Conservation (phyloP, 2,797 vertebrate genomes). For the Coregonus suidteri region DNA sequence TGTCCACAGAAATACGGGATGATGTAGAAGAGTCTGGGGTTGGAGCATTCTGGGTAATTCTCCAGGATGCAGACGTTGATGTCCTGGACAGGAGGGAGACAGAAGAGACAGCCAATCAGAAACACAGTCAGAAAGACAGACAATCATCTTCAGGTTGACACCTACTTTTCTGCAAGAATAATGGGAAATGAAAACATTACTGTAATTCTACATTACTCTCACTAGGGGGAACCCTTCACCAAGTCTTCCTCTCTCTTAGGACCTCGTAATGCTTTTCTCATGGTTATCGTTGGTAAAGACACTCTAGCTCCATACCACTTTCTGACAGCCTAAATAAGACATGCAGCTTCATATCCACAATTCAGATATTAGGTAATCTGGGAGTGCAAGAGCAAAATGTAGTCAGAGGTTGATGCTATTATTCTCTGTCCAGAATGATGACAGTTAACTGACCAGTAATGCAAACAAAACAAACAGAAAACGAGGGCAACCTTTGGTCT, state of each 20-base stretch:
- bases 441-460: background rate
- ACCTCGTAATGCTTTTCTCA: background rate
- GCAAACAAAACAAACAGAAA: background rate
- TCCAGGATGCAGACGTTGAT: conserved; percentile 98
- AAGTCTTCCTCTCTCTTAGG: background rate
- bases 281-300: background rate
- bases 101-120: conserved; percentile 14
- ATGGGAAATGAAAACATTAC: background rate
- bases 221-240: conserved; percentile 55
- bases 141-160: background rate
- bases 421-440: background rate
- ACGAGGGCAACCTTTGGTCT: background rate
- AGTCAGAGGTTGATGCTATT: background rate
- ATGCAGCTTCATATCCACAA: too few species aligned
- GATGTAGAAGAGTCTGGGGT: conserved; percentile 96
- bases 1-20: conserved; percentile 99
- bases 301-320: background rate
- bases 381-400: background rate
- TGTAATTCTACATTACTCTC: conserved; percentile 23
- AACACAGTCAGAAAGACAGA: background rate
- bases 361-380: too few species aligned
- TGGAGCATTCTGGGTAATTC: conserved; percentile 97
- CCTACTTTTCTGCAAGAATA: background rate
- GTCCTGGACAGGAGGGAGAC: conserved; percentile 76
- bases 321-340: background rate